phyloP scores from a whole-genome alignment of 2,888 invertebrate species.

The Dione vanillae region DNA sequence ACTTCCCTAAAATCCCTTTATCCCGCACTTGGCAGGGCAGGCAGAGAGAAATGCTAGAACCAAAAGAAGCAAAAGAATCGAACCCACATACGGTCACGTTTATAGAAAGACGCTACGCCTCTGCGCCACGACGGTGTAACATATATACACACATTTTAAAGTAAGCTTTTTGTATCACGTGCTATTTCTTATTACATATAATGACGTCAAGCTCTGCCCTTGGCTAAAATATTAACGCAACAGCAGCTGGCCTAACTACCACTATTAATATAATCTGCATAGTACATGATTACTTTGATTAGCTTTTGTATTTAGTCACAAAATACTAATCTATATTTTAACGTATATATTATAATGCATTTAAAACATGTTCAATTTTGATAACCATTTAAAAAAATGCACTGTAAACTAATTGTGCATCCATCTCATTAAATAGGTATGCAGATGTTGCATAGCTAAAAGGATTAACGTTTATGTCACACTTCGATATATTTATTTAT shows the following conservation, averaged over 20 bases:
- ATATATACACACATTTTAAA: background rate
- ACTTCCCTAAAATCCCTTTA: too few relatives aligned
- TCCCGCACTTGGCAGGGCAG: too few relatives aligned
- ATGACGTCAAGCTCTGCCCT: slow-evolving; percentile 9
- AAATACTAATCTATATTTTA: background rate
- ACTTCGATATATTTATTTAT: background rate
- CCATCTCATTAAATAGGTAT: background rate
- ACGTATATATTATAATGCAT: too few relatives aligned
- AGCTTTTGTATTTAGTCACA: background rate
- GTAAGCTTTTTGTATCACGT: background rate
- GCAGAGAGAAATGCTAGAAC: too few relatives aligned
- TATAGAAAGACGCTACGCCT: too few relatives aligned
- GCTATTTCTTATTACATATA: background rate
- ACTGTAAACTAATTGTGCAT: too few relatives aligned
- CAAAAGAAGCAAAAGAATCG: too few relatives aligned
- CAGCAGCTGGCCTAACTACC: background rate
- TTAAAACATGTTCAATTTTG: too few relatives aligned
- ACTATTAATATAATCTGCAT: background rate
- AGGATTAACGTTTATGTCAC: background rate
- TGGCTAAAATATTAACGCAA: slow-evolving; percentile 15
- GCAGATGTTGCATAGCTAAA: background rate
- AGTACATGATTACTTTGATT: background rate
- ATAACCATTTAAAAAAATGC: too few relatives aligned
- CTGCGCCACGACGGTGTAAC: too few relatives aligned
- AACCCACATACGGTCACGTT: too few relatives aligned